Base-by-base conservation (phyloP, 2,113 vertebrate species). In the Nycticorax nycticorax region DNA sequence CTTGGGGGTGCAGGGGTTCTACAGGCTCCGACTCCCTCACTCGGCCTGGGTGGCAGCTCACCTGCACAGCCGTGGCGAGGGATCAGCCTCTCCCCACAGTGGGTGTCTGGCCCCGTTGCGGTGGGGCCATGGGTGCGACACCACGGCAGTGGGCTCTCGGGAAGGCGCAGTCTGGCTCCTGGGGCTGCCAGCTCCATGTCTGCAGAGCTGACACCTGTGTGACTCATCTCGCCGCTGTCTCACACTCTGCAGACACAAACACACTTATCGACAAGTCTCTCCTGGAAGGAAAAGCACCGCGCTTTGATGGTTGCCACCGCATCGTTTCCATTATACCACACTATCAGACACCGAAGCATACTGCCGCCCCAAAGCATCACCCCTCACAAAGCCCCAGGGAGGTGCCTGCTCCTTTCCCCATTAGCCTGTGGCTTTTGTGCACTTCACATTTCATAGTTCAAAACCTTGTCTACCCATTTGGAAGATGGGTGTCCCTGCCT, bases 121-220 rank as follows among this genome's bases (percentile, higher is more conserved):
- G n/a, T 2, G 1, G 57, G 68, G 47, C 60, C 0, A 2, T 33
- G 62, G 37, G 30, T 0, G 1, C 0, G 4, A 41, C 2, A 10
- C 9, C 39, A 10, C 2, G 1, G 23, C 27, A 56, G 48, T 2
- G 3, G 27, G 27, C 28, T 67, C 45, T 59, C 72, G 26, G 56
- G 81, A 75, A 71, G 43, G 27, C 2, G 3, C 56, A 64, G 52
- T 7, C 57, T 53, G 52, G 32, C 10, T 50, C 18, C 22, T 0
- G 0, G 41, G 30, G 24, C 59, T 16, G 47, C 12, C 10, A n/a
- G 37, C 20, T 45, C 21, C 2, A 1, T 35, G 41, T 48, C 68
- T 62, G 11, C 68, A 48, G 75, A 74, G 39, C n/a, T 55, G 76
- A 24, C 41, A 7, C 27, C 48, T 1, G 2, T 15, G 43, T 57